Base-by-base conservation (phyloP, 1,140 invertebrate species). In the Pachyrhynchus sulphureomaculatus region DNA sequence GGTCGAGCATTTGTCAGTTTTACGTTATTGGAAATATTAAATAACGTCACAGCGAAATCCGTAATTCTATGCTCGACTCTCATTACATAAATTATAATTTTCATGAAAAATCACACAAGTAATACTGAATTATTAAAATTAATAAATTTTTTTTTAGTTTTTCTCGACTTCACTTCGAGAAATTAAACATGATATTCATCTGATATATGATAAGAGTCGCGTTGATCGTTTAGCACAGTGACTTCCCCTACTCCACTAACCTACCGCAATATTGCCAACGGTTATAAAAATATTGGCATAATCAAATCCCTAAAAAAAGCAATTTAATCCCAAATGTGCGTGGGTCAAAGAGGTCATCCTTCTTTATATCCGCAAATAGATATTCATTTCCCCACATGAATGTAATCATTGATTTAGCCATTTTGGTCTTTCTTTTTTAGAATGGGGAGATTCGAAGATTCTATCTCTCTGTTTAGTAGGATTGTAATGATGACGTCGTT, bases 331-430 rank as follows among this genome's bases (percentile, higher is more conserved):
- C 37, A 54, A 54, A 54, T 54, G 52, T 24, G n/a, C n/a, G 36
- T 29, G 52, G 52, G 52, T 54, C 52, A 54, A 54, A 54, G 36
- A 54, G 52, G 52, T 54, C 42, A 54, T 54, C 52, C 21, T 12
- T 42, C 26, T 23, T 42, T 54, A 41, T 54, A 54, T 54, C 42
- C 52, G 52, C 26, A 54, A 41, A 54, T 54, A 54, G 52, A 54
- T 54, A 54, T 54, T 54, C 52, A 54, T 54, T n/a, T 54, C 52
- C 52, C 52, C 41, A 6, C 39, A 54, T 54, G 24, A 41, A 54
- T 42, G 52, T 36, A 42, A 54, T 54, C 52, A 54, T 54, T 54
- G 52, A 54, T 54, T 54, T 54, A 21, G 52, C 26, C 52, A 42
- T 54, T 54, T 54, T 54, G 52, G 24, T 54, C 49, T 41, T 54